Evolutionary conservation across 2,113 vertebrate genomes (phyloP).

Genomic region (Noctilio leporinus): DNA sequence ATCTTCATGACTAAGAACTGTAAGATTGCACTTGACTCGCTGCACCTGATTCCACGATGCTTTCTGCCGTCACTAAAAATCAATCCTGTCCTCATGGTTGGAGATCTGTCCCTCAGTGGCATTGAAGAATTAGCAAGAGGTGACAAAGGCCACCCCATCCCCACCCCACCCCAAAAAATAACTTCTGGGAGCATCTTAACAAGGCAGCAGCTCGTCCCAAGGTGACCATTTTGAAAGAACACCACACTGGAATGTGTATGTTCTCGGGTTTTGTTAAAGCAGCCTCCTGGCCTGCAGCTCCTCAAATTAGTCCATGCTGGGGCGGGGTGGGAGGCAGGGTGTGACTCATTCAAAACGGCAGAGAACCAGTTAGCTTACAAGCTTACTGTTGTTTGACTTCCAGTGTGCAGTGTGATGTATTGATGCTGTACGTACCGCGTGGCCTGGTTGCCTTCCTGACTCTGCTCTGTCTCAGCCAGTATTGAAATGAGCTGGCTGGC

Average conservation of each 20-base stretch:
- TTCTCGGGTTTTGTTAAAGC: constrained; percentile 7
- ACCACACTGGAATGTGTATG: background rate
- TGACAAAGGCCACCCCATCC: background rate
- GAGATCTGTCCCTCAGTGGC: background rate
- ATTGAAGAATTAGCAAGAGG: background rate
- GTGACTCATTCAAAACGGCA: background rate
- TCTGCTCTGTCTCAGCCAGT: constrained; percentile 26
- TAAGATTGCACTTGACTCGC: background rate
- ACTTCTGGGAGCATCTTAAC: background rate
- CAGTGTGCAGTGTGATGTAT: background rate
- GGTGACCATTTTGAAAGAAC: constrained; percentile 38
- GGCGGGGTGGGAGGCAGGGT: background rate
- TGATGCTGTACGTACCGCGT: background rate
- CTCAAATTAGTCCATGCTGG: background rate
- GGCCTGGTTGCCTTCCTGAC: constrained; percentile 52
- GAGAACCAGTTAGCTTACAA: background rate
- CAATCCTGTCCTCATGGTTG: background rate
- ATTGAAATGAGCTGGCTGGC: constrained; percentile 47
- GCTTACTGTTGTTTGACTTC: background rate
- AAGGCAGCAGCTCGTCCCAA: background rate
- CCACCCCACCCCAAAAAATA: background rate
- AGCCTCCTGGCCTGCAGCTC: background rate
- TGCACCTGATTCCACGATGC: background rate
- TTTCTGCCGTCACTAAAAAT: background rate
- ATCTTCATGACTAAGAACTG: constrained; percentile 16